A percentile compares a stretch with the other conserved stretches of the same genome.
These are phyloP conservation scores for Calidris pugnax DNA, from an alignment of 2,113 vertebrate genomes.

Conservation along the genomic window DNA sequence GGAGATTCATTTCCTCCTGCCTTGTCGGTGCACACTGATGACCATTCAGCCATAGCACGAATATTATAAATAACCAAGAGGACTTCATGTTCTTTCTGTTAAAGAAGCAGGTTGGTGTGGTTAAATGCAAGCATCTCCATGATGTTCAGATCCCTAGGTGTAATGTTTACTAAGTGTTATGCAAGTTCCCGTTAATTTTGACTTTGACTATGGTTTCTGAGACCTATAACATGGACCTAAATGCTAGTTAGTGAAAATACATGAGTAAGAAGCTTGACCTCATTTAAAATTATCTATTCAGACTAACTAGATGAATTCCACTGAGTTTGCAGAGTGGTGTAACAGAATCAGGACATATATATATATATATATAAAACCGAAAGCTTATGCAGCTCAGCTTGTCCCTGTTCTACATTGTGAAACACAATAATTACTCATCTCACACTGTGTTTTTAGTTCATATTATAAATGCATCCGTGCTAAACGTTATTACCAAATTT, in stretches of 20 bases:
- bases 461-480: background rate
- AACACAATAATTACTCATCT: background rate
- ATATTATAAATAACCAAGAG: slow-evolving; percentile 65
- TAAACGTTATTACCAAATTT: background rate
- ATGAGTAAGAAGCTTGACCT: background rate
- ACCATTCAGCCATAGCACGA: slow-evolving; percentile 63
- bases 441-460: background rate
- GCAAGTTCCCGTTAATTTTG: background rate
- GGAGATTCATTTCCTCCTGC: slow-evolving; percentile 48
- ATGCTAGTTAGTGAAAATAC: background rate
- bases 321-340: background rate
- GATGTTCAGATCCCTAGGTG: background rate
- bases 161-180: background rate
- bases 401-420: background rate
- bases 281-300: background rate
- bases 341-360: background rate
- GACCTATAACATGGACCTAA: background rate
- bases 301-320: background rate
- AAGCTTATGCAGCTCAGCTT: background rate
- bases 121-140: background rate
- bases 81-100: slow-evolving; percentile 77
- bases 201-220: background rate
- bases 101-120: background rate
- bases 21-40: slow-evolving; percentile 61
- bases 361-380: background rate